Conservation (phyloP, 2,113 vertebrate genomes). For the Equus przewalskii region DNA sequence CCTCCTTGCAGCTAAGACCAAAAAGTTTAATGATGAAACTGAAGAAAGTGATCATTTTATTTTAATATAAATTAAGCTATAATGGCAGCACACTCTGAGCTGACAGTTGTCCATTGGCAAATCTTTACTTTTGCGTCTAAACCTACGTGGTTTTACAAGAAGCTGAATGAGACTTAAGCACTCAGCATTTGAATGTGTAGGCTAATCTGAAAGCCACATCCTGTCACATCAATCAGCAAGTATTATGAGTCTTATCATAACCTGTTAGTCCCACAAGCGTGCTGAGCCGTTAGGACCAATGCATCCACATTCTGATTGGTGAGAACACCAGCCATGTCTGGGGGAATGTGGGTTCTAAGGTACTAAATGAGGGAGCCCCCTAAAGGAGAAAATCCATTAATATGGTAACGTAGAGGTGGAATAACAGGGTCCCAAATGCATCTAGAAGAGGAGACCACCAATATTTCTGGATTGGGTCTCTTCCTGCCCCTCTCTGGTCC, state of each 20-base stretch:
- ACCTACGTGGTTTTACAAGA: neutral
- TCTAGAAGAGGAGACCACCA: neutral
- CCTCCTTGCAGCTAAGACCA: constrained; percentile 48
- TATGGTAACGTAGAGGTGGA: neutral
- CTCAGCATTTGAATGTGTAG: neutral
- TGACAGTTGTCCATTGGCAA: neutral
- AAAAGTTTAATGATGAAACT: constrained; percentile 20
- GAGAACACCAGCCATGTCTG: neutral
- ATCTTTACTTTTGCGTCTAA: constrained; percentile 27
- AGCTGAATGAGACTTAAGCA: neutral
- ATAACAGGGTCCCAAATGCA: neutral
- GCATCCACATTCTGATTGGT: neutral
- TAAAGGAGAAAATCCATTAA: neutral
- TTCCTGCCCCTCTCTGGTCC: neutral
- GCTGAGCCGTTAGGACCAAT: neutral
- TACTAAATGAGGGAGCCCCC: fast-evolving
- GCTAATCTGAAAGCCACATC: constrained; percentile 24
- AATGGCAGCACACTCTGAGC: constrained; percentile 54
- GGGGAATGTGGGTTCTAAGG: neutral
- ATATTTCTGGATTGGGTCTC: neutral
- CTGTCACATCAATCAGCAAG: neutral
- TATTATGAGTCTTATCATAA: neutral
- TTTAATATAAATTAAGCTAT: constrained; percentile 73
- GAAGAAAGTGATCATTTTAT: constrained; percentile 71
- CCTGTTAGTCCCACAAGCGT: neutral